Conservation (phyloP, 2,113 vertebrate species). For the Acanthochromis polyacanthus region DNA sequence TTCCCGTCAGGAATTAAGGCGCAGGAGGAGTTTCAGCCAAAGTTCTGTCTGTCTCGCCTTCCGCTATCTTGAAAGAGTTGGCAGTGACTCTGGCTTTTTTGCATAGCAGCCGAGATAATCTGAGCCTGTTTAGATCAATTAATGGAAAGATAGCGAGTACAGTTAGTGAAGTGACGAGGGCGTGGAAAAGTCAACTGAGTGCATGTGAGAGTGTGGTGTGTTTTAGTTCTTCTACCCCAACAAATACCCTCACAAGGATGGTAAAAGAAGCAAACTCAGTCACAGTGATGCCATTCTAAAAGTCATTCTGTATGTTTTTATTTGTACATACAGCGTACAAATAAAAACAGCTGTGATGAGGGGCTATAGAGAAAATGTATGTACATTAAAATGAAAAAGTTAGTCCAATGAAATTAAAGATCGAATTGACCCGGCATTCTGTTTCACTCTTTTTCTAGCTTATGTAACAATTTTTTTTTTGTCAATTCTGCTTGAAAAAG, state of each 20-base stretch:
- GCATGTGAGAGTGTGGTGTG: constrained; percentile 4
- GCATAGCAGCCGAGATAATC: constrained; percentile 69
- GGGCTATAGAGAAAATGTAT: too few relatives aligned
- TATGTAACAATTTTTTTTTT: too few relatives aligned
- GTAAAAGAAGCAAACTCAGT: not conserved
- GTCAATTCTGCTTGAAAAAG: too few relatives aligned
- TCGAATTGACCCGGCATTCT: too few relatives aligned
- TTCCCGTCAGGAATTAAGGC: constrained; percentile 71
- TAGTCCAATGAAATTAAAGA: too few relatives aligned
- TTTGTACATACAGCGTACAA: too few relatives aligned
- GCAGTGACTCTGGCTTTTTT: constrained; percentile 62
- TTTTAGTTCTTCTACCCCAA: not conserved
- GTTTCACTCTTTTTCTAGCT: too few relatives aligned
- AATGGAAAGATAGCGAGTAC: constrained; percentile 57
- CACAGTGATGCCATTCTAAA: not conserved
- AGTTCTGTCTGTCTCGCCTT: constrained; percentile 67
- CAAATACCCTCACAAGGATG: constrained; percentile 5
- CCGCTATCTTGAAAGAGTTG: constrained; percentile 70
- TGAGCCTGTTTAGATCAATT: constrained; percentile 69
- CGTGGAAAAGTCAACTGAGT: constrained; percentile 40
- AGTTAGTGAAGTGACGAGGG: constrained; percentile 42
- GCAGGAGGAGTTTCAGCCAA: constrained; percentile 68
- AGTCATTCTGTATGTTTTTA: too few relatives aligned
- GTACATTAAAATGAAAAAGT: too few relatives aligned
- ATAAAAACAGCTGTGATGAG: too few relatives aligned